phyloP scores from a whole-genome alignment of 1,140 invertebrate species.

The Phymorhynchus buccinoides region DNA sequence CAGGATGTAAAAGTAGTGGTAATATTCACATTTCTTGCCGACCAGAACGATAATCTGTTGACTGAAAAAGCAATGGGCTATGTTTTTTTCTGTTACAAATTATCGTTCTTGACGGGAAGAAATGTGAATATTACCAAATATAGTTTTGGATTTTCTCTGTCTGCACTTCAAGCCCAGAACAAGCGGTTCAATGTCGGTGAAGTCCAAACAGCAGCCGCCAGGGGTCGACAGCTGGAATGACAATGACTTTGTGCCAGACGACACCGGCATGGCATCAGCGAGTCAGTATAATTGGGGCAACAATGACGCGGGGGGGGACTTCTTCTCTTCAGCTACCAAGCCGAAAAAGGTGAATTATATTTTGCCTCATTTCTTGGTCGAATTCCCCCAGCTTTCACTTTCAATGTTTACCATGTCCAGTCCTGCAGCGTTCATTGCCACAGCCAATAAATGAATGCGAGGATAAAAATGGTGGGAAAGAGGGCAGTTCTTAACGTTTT shows the following conservation, averaged over 20 bases:
- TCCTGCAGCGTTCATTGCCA: too few relatives aligned
- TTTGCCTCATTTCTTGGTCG: neutral
- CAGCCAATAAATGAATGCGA: too few relatives aligned
- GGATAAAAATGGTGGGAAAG: too few relatives aligned
- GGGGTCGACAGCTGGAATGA: slow-evolving; percentile 80
- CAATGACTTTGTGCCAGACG: slow-evolving; percentile 76
- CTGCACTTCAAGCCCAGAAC: neutral
- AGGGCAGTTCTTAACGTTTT: too few relatives aligned
- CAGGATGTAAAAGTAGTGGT: too few relatives aligned
- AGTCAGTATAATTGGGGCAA: slow-evolving; percentile 69
- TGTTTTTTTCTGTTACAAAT: too few relatives aligned
- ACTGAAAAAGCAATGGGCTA: too few relatives aligned
- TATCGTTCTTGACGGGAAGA: too few relatives aligned
- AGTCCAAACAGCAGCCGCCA: neutral
- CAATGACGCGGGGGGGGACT: slow-evolving; percentile 51
- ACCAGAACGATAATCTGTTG: too few relatives aligned
- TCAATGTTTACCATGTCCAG: too few relatives aligned
- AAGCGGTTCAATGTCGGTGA: neutral
- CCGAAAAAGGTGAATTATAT: slow-evolving; percentile 38
- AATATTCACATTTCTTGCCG: too few relatives aligned
- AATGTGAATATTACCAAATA: too few relatives aligned
- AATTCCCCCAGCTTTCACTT: neutral
- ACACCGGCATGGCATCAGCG: slow-evolving; percentile 55
- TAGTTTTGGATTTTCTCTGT: neutral
- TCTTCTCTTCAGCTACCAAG: slow-evolving; percentile 58